Evolutionary conservation across 2,888 invertebrate species (phyloP).

Genomic region (Sisyra terminalis): DNA sequence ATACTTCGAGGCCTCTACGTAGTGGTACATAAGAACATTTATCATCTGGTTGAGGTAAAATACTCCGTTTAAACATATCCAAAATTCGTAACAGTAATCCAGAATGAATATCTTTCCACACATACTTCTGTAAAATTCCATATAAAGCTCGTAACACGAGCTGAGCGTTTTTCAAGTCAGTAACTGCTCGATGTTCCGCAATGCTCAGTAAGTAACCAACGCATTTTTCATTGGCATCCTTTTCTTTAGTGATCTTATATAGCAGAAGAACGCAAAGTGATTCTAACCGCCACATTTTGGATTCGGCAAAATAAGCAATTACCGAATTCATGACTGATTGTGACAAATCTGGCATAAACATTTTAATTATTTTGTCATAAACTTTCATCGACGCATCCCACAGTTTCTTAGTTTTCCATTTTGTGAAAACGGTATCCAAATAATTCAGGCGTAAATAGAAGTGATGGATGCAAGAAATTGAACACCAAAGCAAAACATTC

Average conservation of each 20-base stretch:
- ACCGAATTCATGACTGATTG: slow-evolving; percentile 22
- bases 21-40: slow-evolving; percentile 22
- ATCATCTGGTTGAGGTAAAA: slow-evolving; percentile 17
- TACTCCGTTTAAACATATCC: slow-evolving; percentile 29
- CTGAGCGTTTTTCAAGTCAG: too few relatives aligned
- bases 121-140: too few relatives aligned
- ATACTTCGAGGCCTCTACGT: slow-evolving; percentile 35
- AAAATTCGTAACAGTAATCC: slow-evolving; percentile 19
- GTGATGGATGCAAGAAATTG: slow-evolving; percentile 22
- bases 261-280: slow-evolving; percentile 23
- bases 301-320: slow-evolving; percentile 22
- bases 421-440: too few relatives aligned
- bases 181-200: too few relatives aligned
- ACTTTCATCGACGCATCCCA: too few relatives aligned
- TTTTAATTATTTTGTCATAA: too few relatives aligned
- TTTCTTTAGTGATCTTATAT: slow-evolving; percentile 14
- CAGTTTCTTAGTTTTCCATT: too few relatives aligned
- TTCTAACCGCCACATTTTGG: slow-evolving; percentile 27
- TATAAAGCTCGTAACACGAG: too few relatives aligned
- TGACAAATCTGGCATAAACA: slow-evolving; percentile 17
- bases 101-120: too few relatives aligned
- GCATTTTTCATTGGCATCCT: too few relatives aligned
- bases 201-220: too few relatives aligned
- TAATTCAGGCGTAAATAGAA: slow-evolving; percentile 19
- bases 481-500: slow-evolving; percentile 18